Base-by-base conservation (phyloP, 1,140 invertebrate genomes). In the Bathynomus jamesi region DNA sequence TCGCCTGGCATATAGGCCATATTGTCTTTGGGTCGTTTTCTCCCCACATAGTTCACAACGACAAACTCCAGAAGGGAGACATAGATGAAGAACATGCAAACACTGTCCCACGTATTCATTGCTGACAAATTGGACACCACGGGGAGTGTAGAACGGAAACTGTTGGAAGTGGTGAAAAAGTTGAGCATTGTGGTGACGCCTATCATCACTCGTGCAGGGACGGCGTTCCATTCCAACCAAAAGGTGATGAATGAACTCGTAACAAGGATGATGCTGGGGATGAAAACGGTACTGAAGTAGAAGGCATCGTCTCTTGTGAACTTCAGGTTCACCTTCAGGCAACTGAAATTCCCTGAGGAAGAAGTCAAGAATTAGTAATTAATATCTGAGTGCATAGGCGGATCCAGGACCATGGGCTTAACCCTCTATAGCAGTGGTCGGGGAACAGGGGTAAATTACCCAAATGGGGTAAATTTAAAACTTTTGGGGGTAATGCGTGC, bases 11-110 rank as follows among this genome's bases (percentile, higher is more conserved):
- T 85, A 83, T 94, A 94, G 72, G 92, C 91, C 72, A 93, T 90
- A 82, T 93, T 93, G 83, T 93, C 91, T 63, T 92, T 85, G 21
- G 72, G 73, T 69, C 76, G 70, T 67, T 77, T 77, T 27, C 94
- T 87, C 63, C 93, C 92, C 61, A 95, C 91, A 83, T 95, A 95
- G 86, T 96, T 96, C 76, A 95, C 93, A 81, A 92, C 93, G 21
- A 96, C 93, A 82, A 95, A 95, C 83, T 96, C 94, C 72, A 96
- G 86, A 53, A 96, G 85, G 27, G 92, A 94, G 64, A 93, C 93
- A 83, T 95, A 96, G 80, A 95, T 95, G 87, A 95, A 96, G 83
- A 93, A 95, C 94, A 95, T 96, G 80, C 93, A 95, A 24, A 95
- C 93, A 67, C 93, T 92, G 80, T 95, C 94, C 93, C 93, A 95